These are phyloP conservation scores for Rhorus exstirpatorius DNA, from an alignment of 2,888 invertebrate species.

Conservation along the genomic window DNA sequence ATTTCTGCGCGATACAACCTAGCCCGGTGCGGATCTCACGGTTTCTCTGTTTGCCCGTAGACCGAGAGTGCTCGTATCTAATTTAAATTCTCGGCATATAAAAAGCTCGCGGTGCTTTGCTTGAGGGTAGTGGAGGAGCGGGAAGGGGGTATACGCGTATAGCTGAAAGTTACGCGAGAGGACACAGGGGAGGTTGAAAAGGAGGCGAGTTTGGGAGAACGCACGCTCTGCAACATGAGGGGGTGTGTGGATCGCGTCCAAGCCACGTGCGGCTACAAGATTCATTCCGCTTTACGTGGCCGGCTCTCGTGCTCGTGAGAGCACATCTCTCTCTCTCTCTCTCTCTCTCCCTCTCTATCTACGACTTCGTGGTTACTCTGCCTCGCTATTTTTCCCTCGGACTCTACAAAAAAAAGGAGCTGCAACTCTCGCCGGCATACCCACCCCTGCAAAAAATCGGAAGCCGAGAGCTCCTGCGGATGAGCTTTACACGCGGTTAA, in stretches of 20 bases:
- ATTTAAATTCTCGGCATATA: conserved; percentile 84
- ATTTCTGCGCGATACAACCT: conserved; percentile 49
- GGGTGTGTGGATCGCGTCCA: conserved; percentile 83
- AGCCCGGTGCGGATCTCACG: conserved; percentile 71
- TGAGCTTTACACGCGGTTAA: conserved; percentile 48
- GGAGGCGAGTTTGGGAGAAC: conserved; percentile 57
- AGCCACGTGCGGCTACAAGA: conserved; percentile 85
- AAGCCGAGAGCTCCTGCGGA: conserved; percentile 30
- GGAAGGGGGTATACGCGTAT: conserved; percentile 22
- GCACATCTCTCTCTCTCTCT: conserved; percentile 60
- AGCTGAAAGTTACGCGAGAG: conserved; percentile 52
- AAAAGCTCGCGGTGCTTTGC: conserved; percentile 79
- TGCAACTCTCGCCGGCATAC: conserved; percentile 62
- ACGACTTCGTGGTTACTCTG: conserved; percentile 37
- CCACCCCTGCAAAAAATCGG: conserved; percentile 33
- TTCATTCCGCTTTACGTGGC: conserved; percentile 84
- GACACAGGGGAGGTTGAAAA: conserved; percentile 67
- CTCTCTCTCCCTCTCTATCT: conserved; percentile 52
- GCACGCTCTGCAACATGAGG: conserved; percentile 59
- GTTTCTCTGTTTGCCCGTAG: conserved; percentile 70
- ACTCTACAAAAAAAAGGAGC: conserved; percentile 68
- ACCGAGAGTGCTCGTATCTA: conserved; percentile 83
- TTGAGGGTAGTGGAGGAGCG: conserved; percentile 23
- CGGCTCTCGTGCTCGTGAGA: conserved; percentile 77
- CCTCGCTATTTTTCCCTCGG: conserved; percentile 65